A percentile compares a stretch with the other conserved stretches of the same genome.
Evolutionary conservation across 2,113 vertebrate genomes (phyloP).

Genomic region (Saccopteryx leptura): DNA sequence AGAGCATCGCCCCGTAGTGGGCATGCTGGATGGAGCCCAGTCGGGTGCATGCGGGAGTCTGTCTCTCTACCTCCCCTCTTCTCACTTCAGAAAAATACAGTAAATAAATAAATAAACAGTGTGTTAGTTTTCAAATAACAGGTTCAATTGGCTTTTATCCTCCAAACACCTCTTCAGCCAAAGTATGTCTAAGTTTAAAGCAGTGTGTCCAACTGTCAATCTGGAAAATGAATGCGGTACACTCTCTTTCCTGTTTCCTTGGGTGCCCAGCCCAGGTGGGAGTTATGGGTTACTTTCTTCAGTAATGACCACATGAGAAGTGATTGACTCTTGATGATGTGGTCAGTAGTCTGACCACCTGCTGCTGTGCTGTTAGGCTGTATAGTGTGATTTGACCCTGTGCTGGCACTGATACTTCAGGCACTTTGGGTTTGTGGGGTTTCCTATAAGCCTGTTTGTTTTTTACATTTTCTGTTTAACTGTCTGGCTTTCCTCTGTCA

Average conservation of each 20-base stretch:
- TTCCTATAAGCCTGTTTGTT: neutral
- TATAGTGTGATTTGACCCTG: neutral
- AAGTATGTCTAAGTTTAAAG: neutral
- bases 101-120: neutral
- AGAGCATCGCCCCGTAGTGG: too few relatives aligned
- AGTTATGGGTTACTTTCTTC: neutral
- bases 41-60: too few relatives aligned
- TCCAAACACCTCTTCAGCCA: neutral
- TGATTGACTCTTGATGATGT: neutral
- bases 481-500: neutral
- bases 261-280: neutral
- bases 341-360: neutral
- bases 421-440: neutral
- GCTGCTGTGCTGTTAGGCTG: neutral
- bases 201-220: neutral
- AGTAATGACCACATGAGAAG: neutral
- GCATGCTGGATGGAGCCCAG: too few relatives aligned
- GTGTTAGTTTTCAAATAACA: conserved; percentile 18
- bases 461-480: neutral
- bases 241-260: neutral
- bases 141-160: neutral
- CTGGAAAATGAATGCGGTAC: neutral
- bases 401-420: neutral
- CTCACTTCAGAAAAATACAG: too few relatives aligned
- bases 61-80: too few relatives aligned